Base-by-base conservation (phyloP, 2,113 vertebrate genomes). In the Orientallactaga bullata region DNA sequence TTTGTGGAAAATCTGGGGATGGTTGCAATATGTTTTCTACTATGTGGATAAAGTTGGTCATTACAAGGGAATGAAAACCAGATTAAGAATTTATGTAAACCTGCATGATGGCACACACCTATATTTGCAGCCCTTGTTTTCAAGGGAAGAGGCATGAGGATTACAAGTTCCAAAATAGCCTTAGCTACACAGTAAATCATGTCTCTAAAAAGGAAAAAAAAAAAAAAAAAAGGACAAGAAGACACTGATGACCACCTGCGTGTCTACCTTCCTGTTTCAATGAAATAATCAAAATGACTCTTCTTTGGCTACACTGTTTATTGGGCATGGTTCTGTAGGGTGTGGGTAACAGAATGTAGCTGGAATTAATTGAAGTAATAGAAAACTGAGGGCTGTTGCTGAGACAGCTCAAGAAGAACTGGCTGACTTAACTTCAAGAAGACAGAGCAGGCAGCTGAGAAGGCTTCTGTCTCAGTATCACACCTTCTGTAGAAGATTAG, bases 201-300 rank as follows among this genome's bases (percentile, higher is more conserved):
- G 12, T n/a, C 65, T 51, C 21, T 55, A 51, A n/a, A n/a, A 55
- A 10, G 8, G n/a, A n/a, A 68, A 68, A 68, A 32, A 28, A 68
- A 68, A 68, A 32, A 28, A 32, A 68, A 32, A 32, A 68, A 68
- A 68, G 30, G 66, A 28, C 32, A 68, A 28, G 66, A 47, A 32
- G 66, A 32, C 13, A 32, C 32, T 32, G 9, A 68, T 51, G 60
- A 78, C 13, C 63, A 68, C 51, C 35, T 37, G 26, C 12, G 5
- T 26, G 12, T 65, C 17, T 73, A 66, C 71, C 18, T 89, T 47
- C 26, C 73, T 74, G 39, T 65, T 85, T 71, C 32, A 2, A 28
- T 51, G 86, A 81, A 92, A 88, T 85, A 72, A 90, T 68, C 55
- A 85, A 81, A 88, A 32, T 37, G 58, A 58, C 24, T 61, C 32